Base-by-base conservation (phyloP, 2,113 vertebrate genomes). In the Astatotilapia flaviijosephi region DNA sequence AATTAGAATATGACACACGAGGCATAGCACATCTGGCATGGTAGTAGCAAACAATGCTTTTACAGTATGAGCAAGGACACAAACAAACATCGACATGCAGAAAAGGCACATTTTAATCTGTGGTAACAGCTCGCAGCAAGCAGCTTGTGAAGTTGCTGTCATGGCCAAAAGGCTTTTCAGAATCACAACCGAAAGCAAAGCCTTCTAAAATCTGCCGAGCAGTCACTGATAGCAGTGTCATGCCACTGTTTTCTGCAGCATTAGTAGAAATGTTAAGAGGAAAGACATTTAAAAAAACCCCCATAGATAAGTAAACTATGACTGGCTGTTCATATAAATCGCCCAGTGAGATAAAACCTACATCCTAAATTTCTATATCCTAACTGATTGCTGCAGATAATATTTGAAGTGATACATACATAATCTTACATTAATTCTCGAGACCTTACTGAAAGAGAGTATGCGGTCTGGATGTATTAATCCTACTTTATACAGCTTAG, bases 221-320 rank as follows among this genome's bases (percentile, higher is more conserved):
- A 53, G 14, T 86, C 13, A 12, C 77, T 83, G 80, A 90, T 91
- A 54, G 77, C 23, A 55, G 35, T n/a, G 49, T 65, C 53, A 81
- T 60, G 77, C 42, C 37, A 88, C 56, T 84, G 17, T 90, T 90
- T 87, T 90, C 75, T 84, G 79, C 83, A 80, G 54, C 45, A 65
- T 83, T 87, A 47, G 82, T 82, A 51, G 58, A 90, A 42, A 83
- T 86, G 56, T 79, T 13, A 70, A 87, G 83, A 84, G 54, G 33
- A 79, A 55, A 53, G 21, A 19, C 33, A 68, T 62, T 60, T 77
- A 70, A 31, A 70, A 31, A 26, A 51, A 35, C 2, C 33, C 6
- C 33, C 6, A 35, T 35, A 35, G 56, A 92, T 88, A 91, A 89
- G 81, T 82, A 28, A 33, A 84, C 37, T 21, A 26, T 60, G 77